Percentiles rank a stretch among this genome's conserved stretches.
Conservation (phyloP, 92 coral and sea anemone species). For the Parazoanthus atlanticus region DNA sequence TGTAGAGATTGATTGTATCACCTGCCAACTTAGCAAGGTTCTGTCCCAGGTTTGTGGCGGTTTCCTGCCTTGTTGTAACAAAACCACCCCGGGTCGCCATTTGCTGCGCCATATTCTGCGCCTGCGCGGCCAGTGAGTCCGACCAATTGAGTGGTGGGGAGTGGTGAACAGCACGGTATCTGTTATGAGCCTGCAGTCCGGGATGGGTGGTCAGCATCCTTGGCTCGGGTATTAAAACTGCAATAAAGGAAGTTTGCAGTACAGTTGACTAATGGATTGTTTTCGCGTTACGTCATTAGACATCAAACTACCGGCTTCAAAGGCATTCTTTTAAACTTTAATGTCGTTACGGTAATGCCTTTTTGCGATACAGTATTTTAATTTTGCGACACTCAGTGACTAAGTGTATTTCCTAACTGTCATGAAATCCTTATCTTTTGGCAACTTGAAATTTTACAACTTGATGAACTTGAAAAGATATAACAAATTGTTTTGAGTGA, state of each 20-base stretch:
- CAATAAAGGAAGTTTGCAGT: background rate
- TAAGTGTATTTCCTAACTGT: too few relatives aligned
- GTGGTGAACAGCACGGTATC: constrained; percentile 79
- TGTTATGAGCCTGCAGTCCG: constrained; percentile 84
- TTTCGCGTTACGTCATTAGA: too few relatives aligned
- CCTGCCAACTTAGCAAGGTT: constrained; percentile 93
- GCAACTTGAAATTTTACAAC: too few relatives aligned
- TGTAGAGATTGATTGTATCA: background rate
- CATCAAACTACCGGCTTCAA: background rate
- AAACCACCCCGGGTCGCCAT: constrained; percentile 70
- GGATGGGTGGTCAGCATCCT: constrained; percentile 48
- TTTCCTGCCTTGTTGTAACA: constrained; percentile 61
- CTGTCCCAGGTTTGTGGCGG: constrained; percentile 81
- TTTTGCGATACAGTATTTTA: background rate
- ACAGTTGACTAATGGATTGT: too few relatives aligned
- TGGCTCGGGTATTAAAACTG: constrained; percentile 28
- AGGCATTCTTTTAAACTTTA: too few relatives aligned
- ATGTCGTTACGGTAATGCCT: too few relatives aligned
- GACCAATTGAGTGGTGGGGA: constrained; percentile 81
- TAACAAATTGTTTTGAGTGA: too few relatives aligned
- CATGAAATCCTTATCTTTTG: too few relatives aligned
- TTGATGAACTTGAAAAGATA: too few relatives aligned
- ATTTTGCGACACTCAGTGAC: background rate
- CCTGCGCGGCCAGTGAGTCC: constrained; percentile 68
- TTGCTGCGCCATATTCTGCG: constrained; percentile 72